Evolutionary conservation across 2,888 invertebrate genomes (phyloP), one percentile per base, ranked within the genome.

Genomic region (Pegoplata infirma): DNA sequence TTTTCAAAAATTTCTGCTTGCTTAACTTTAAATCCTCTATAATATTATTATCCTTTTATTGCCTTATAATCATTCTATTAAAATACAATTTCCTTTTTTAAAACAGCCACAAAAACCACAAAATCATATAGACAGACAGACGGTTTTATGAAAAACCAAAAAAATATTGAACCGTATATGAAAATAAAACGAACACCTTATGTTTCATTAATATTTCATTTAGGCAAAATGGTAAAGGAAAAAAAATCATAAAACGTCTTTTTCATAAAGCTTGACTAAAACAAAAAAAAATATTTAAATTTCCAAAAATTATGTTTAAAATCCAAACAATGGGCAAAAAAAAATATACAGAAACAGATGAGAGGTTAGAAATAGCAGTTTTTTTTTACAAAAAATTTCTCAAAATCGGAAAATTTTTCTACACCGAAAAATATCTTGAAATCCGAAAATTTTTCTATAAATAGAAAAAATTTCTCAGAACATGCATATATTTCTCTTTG

Each of bases 181-280:
- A 40, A 44, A 36, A 21, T 16, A 28, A 55, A 55, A 4, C 25
- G n/a, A 75, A 75, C 66, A 79, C 79, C 74, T 79, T 75, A 67
- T 63, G 75, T 67, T 79, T 75, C 58, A 72, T 79, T 75, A 75
- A 79, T 75, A 71, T 75, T 75, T 71, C 49, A 79, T 75, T 75
- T 23, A 58, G 58, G 46, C 49, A 69, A 25, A 25, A 44, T 25
- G 16, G n/a, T 16, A 23, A 44, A 44, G n/a, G n/a, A n/a, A 19
- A 14, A 44, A 19, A 8, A 5, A 12, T 7, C 3, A 36, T 10
- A 32, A 10, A 10, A 28, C 8, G 1, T 28, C 8, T 32, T 32
- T 32, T 6, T 32, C 32, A 32, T 32, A 10, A 32, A 32, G 32
- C 32, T 32, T 32, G 2, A 32, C 32, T 5, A 5, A 46, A 8